Evolutionary conservation across 2,888 invertebrate species (phyloP).

Genomic region (Tiliacea aurago): DNA sequence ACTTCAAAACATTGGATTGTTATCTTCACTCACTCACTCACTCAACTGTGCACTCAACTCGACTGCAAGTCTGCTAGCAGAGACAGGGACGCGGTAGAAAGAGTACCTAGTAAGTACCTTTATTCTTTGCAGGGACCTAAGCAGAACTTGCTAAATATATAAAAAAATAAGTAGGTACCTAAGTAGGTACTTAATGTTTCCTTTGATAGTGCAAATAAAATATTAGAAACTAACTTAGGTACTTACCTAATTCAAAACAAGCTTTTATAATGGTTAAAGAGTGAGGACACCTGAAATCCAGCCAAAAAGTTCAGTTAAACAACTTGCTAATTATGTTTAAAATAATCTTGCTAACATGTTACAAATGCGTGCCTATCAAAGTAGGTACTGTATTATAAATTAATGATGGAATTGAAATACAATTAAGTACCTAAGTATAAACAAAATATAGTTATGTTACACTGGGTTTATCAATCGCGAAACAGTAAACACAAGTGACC

Average conservation of each 20-base stretch:
- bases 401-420: constrained; percentile 8
- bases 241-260: background rate
- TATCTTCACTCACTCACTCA: no score
- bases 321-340: constrained; percentile 1
- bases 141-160: constrained; percentile 1
- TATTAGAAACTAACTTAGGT: background rate
- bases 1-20: no score
- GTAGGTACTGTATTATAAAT: constrained; percentile 16
- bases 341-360: constrained; percentile 26
- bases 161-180: no score
- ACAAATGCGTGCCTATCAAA: constrained; percentile 4
- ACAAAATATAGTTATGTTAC: constrained; percentile 34
- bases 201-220: background rate
- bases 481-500: constrained; percentile 37
- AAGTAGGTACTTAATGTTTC: background rate
- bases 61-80: no score
- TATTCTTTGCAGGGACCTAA: no score
- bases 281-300: background rate
- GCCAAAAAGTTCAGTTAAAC: background rate
- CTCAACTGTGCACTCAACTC: background rate
- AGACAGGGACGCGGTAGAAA: no score
- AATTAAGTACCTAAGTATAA: no score
- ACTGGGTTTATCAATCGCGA: constrained; percentile 33
- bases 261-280: background rate
- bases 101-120: no score